Conservation (phyloP, 2,888 invertebrate species). For the Clepsis dumicolana region DNA sequence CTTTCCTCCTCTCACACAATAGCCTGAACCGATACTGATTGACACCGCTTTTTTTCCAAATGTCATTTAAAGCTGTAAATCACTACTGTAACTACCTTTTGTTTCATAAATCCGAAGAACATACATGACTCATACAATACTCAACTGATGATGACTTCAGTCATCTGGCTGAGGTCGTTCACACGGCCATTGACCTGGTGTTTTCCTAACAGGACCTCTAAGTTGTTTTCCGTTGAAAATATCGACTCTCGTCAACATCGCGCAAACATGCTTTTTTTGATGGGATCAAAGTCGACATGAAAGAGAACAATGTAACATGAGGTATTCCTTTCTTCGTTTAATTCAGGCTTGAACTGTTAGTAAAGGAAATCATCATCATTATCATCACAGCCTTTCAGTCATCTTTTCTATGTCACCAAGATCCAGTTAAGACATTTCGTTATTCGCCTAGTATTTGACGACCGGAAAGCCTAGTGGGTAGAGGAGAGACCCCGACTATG, state of each 20-base stretch:
- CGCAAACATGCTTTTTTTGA: neutral
- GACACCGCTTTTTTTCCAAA: constrained; percentile 23
- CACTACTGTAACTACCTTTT: constrained; percentile 41
- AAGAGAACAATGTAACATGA: too few relatives aligned
- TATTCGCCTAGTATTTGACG: too few relatives aligned
- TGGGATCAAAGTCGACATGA: too few relatives aligned
- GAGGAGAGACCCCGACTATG: too few relatives aligned
- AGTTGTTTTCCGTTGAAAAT: neutral
- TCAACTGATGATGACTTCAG: constrained; percentile 54
- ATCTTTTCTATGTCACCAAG: too few relatives aligned
- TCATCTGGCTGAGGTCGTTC: constrained; percentile 65
- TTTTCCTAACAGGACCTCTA: constrained; percentile 36
- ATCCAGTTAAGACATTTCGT: too few relatives aligned
- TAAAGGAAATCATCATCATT: too few relatives aligned
- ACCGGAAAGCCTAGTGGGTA: too few relatives aligned
- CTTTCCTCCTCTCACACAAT: neutral
- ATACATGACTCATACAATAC: constrained; percentile 50
- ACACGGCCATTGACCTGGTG: constrained; percentile 67
- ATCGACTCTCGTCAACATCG: neutral
- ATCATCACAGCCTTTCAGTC: too few relatives aligned
- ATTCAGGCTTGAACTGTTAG: too few relatives aligned
- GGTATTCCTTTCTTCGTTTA: too few relatives aligned
- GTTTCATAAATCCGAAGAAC: constrained; percentile 43
- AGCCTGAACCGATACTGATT: constrained; percentile 34
- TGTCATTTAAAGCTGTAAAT: constrained; percentile 35